These are phyloP conservation scores for Phymatocera aterrima DNA, from an alignment of 2,888 invertebrate genomes.

Conservation along the genomic window DNA sequence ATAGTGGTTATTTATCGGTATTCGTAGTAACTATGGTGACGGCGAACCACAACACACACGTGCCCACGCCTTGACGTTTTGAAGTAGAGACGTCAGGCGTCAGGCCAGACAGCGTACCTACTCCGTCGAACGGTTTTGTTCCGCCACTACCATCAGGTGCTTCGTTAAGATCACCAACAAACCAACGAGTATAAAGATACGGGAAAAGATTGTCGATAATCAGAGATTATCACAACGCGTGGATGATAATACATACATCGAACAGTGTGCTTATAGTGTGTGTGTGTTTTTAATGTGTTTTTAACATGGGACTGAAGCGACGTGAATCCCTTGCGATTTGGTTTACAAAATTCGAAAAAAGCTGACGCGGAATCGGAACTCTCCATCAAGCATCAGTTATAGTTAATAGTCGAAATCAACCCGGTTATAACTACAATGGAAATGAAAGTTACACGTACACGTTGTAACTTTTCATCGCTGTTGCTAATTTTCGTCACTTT, in stretches of 20 bases:
- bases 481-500: constrained; percentile 29
- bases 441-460: neutral
- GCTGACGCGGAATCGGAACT: constrained; percentile 34
- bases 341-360: neutral
- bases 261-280: too few relatives aligned
- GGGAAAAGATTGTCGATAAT: neutral
- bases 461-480: constrained; percentile 25
- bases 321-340: neutral
- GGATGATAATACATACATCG: constrained; percentile 1
- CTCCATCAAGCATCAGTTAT: neutral
- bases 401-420: neutral
- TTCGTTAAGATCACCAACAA: constrained; percentile 14
- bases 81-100: constrained; percentile 39
- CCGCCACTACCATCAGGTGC: constrained; percentile 23
- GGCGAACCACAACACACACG: constrained; percentile 44
- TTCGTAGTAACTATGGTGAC: constrained; percentile 38
- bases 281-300: neutral
- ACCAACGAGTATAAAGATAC: neutral
- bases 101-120: constrained; percentile 25
- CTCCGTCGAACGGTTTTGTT: constrained; percentile 27
- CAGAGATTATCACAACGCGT: neutral
- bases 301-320: constrained; percentile 28
- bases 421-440: constrained; percentile 13
- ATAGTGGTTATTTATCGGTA: constrained; percentile 37
- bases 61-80: constrained; percentile 41